A percentile compares a stretch with the other conserved stretches of the same genome.
Evolutionary conservation across 2,113 vertebrate species (phyloP).

Genomic region (Pteronura brasiliensis): DNA sequence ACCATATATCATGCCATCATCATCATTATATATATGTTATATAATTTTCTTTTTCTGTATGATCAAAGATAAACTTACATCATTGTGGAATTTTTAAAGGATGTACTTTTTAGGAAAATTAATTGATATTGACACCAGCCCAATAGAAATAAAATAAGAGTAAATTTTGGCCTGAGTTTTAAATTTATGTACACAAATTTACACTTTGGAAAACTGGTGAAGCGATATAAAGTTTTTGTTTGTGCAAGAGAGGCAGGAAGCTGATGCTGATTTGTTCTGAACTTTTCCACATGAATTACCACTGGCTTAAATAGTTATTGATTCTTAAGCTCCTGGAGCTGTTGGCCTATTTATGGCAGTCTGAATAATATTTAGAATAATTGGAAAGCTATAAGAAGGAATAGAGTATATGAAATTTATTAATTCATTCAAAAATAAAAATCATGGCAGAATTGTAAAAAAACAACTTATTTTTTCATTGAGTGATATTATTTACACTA

Average conservation of each 20-base stretch:
- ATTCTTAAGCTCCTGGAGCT: constrained; percentile 60
- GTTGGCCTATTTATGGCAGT: constrained; percentile 46
- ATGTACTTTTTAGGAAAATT: constrained; percentile 61
- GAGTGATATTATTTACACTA: not conserved
- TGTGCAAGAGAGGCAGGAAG: not conserved
- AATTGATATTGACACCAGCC: constrained; percentile 60
- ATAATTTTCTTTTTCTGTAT: constrained; percentile 75
- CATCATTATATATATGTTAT: constrained; percentile 33
- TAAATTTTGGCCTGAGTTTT: constrained; percentile 68
- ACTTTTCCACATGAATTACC: constrained; percentile 56
- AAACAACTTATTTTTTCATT: not conserved
- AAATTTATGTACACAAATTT: constrained; percentile 27
- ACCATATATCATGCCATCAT: not conserved
- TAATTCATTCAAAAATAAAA: constrained; percentile 19
- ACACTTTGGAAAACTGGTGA: constrained; percentile 51
- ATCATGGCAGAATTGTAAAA: constrained; percentile 1
- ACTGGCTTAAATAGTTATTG: constrained; percentile 56
- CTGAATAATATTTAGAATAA: constrained; percentile 50
- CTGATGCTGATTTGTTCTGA: constrained; percentile 54
- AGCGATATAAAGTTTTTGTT: constrained; percentile 23
- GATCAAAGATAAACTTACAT: constrained; percentile 73
- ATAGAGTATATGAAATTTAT: not conserved
- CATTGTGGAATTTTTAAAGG: constrained; percentile 66
- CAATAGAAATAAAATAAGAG: constrained; percentile 41
- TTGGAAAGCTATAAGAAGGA: not conserved